A percentile compares a stretch with the other conserved stretches of the same genome.
Evolutionary conservation across 2,797 vertebrate species (phyloP).

Genomic region (Gouania willdenowi): DNA sequence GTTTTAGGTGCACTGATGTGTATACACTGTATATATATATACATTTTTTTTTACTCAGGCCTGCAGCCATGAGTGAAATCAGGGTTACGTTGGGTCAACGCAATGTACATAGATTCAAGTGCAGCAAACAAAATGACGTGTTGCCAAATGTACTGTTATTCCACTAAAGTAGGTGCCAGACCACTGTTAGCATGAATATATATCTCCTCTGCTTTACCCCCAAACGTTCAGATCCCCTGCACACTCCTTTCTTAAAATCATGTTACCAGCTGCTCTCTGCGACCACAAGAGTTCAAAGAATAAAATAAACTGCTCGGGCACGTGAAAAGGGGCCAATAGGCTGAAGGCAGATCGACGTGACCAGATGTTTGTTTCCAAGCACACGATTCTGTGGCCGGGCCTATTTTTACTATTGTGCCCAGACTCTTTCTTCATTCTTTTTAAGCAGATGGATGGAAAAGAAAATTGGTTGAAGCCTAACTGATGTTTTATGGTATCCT

Average conservation of each 20-base stretch:
- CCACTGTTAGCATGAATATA: conserved; percentile 57
- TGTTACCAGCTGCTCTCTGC: conserved; percentile 64
- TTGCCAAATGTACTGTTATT: conserved; percentile 48
- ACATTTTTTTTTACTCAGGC: conserved; percentile 13
- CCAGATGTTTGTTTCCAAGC: conserved; percentile 79
- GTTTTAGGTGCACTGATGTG: conserved; percentile 36
- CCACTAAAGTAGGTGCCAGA: conserved; percentile 52
- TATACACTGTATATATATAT: too few relatives aligned
- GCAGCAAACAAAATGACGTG: conserved; percentile 11
- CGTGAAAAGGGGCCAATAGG: conserved; percentile 64
- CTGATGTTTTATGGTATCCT: conserved; percentile 78
- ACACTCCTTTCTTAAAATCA: conserved; percentile 58
- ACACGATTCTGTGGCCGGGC: conserved; percentile 70
- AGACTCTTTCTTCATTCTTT: conserved; percentile 74
- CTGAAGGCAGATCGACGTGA: conserved; percentile 66
- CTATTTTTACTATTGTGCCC: conserved; percentile 80
- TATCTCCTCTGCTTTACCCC: conserved; percentile 35
- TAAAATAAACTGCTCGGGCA: conserved; percentile 70
- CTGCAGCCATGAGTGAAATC: conserved; percentile 12
- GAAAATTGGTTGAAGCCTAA: conserved; percentile 73
- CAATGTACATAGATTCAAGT: conserved; percentile 17
- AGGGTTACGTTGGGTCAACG: conserved; percentile 38
- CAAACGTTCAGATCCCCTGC: conserved; percentile 52
- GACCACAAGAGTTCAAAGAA: conserved; percentile 73
- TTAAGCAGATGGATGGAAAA: conserved; percentile 74